Conservation (phyloP, 1,140 invertebrate species). For the Asobara japonica region DNA sequence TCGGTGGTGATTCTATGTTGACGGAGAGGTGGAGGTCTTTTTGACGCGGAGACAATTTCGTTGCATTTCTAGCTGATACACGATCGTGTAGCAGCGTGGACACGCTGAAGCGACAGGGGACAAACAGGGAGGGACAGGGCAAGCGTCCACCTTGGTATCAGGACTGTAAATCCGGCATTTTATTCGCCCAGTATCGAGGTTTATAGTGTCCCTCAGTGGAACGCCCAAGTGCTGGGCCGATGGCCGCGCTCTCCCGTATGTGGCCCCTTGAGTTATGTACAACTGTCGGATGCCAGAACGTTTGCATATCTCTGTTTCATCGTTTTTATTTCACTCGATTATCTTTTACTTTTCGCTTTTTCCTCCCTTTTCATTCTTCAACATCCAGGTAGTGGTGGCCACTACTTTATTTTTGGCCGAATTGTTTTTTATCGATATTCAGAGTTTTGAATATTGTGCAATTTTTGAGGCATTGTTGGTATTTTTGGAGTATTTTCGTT, state of each 20-base stretch:
- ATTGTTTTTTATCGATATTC: too few relatives aligned
- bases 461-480: too few relatives aligned
- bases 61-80: too few relatives aligned
- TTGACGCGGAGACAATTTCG: slow-evolving; percentile 38
- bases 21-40: not conserved
- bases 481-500: too few relatives aligned
- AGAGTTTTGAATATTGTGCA: too few relatives aligned
- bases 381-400: not conserved
- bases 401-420: too few relatives aligned
- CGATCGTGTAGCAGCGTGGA: too few relatives aligned
- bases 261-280: slow-evolving; percentile 61
- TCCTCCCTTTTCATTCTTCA: not conserved
- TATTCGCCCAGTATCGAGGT: slow-evolving; percentile 65
- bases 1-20: not conserved
- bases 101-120: not conserved
- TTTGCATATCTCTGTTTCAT: slow-evolving; percentile 59
- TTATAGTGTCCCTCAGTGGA: slow-evolving; percentile 62
- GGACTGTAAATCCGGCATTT: slow-evolving; percentile 65
- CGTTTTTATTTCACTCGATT: slow-evolving; percentile 36
- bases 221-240: slow-evolving; percentile 36
- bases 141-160: slow-evolving; percentile 54
- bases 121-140: not conserved
- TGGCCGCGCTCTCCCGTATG: slow-evolving; percentile 39
- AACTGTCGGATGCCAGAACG: slow-evolving; percentile 56
- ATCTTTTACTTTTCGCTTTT: not conserved